Conservation (phyloP, 2,888 invertebrate species). For the Elmis aenea region DNA sequence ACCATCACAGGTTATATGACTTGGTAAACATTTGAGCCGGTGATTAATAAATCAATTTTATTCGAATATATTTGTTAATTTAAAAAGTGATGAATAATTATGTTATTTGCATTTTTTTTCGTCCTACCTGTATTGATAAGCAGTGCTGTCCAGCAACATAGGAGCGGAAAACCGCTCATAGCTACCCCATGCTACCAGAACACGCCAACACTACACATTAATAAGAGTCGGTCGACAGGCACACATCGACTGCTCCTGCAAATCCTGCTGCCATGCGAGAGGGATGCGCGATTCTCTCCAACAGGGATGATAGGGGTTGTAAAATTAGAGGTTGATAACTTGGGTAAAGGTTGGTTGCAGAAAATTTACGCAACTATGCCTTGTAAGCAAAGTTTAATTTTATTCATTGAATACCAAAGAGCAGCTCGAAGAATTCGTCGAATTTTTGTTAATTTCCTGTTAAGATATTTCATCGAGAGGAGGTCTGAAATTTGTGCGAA, state of each 20-base stretch:
- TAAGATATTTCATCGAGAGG: too few relatives aligned
- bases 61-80: too few relatives aligned
- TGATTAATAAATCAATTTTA: too few relatives aligned
- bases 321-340: conserved; percentile 32
- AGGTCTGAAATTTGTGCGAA: too few relatives aligned
- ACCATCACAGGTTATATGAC: too few relatives aligned
- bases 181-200: conserved; percentile 36
- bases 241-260: conserved; percentile 37
- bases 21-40: too few relatives aligned
- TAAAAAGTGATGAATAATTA: too few relatives aligned
- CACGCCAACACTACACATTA: conserved; percentile 33
- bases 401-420: too few relatives aligned
- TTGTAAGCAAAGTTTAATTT: too few relatives aligned
- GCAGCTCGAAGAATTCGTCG: too few relatives aligned
- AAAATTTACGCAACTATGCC: conserved; percentile 16
- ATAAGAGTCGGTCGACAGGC: conserved; percentile 31
- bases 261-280: conserved; percentile 35
- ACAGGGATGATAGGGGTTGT: conserved; percentile 26
- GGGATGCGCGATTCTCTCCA: conserved; percentile 34
- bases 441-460: too few relatives aligned
- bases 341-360: conserved; percentile 19
- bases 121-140: conserved; percentile 31
- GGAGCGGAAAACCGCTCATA: conserved; percentile 34
- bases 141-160: conserved; percentile 38
- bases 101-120: conserved; percentile 1